phyloP scores from a whole-genome alignment of 2,888 invertebrate genomes.

The Alsophila aescularia region DNA sequence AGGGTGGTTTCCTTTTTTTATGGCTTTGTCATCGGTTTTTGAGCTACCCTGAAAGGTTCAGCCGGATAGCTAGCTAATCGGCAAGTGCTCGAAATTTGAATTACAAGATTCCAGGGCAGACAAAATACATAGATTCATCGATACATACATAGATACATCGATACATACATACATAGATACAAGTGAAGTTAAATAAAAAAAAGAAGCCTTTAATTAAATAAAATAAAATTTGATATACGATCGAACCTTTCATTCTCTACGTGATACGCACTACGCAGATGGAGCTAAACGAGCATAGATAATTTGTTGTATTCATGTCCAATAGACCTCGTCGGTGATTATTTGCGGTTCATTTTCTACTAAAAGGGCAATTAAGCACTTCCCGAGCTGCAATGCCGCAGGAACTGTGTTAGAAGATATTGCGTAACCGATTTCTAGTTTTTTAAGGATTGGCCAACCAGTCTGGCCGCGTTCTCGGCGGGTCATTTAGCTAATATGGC shows the following conservation, averaged over 20 bases:
- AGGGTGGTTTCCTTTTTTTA: too few relatives aligned
- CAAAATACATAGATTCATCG: too few relatives aligned
- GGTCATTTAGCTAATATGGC: conserved; percentile 23
- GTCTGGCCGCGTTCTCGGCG: conserved; percentile 31
- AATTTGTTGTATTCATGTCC: conserved; percentile 35
- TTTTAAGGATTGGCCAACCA: conserved; percentile 27
- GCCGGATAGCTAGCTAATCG: too few relatives aligned
- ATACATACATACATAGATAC: too few relatives aligned
- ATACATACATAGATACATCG: too few relatives aligned
- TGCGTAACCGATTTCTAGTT: conserved; percentile 36
- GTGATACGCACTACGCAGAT: conserved; percentile 17
- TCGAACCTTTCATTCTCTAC: conserved; percentile 24
- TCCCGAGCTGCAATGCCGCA: conserved; percentile 43
- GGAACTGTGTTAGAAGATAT: conserved; percentile 37
- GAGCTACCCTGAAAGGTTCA: too few relatives aligned
- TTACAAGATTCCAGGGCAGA: too few relatives aligned
- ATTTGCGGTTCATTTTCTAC: conserved; percentile 44
- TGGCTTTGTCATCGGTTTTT: too few relatives aligned
- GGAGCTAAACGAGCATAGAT: conserved; percentile 33
- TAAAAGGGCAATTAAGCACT: conserved; percentile 43
- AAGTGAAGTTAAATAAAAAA: too few relatives aligned
- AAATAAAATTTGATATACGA: neutral
- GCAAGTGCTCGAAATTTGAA: too few relatives aligned
- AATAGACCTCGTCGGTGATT: conserved; percentile 46
- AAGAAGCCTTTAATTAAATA: too few relatives aligned